phyloP scores from a whole-genome alignment of 1,140 invertebrate species.

The Pentalonia nigronervosa region DNA sequence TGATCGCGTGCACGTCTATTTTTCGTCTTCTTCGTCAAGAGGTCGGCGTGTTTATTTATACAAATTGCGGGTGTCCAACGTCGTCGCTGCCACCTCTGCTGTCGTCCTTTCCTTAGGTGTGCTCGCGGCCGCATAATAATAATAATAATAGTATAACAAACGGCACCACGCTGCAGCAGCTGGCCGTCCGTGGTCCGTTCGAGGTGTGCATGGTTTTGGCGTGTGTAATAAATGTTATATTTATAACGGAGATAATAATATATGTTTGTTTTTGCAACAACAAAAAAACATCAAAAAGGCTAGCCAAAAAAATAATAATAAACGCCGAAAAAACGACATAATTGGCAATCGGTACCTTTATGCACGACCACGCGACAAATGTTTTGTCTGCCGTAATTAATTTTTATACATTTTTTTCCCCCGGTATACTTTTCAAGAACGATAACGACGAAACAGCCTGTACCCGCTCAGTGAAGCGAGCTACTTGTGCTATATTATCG shows the following conservation, averaged over 20 bases:
- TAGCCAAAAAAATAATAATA: constrained; percentile 55
- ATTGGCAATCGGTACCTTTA: constrained; percentile 37
- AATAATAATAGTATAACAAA: not conserved
- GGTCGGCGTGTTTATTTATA: constrained; percentile 44
- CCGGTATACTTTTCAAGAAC: not conserved
- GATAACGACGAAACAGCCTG: not conserved
- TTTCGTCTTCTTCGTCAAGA: constrained; percentile 12
- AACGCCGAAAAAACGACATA: constrained; percentile 51
- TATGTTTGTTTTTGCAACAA: constrained; percentile 54
- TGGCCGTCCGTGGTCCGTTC: not conserved
- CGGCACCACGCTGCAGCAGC: not conserved
- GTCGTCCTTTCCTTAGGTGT: constrained; percentile 9
- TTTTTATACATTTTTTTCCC: not conserved
- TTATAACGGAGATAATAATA: constrained; percentile 52
- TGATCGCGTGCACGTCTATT: constrained; percentile 33
- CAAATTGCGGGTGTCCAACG: constrained; percentile 31
- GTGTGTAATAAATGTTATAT: constrained; percentile 52
- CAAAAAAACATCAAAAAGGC: constrained; percentile 11
- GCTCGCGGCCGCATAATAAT: not conserved
- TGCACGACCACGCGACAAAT: not conserved
- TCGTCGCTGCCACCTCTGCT: not conserved
- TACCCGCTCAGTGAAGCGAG: not conserved
- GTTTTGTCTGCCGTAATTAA: constrained; percentile 10
- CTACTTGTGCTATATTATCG: not conserved
- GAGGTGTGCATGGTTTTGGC: constrained; percentile 33